phyloP scores from a whole-genome alignment of 2,113 vertebrate species.

The Amazona vittata region DNA sequence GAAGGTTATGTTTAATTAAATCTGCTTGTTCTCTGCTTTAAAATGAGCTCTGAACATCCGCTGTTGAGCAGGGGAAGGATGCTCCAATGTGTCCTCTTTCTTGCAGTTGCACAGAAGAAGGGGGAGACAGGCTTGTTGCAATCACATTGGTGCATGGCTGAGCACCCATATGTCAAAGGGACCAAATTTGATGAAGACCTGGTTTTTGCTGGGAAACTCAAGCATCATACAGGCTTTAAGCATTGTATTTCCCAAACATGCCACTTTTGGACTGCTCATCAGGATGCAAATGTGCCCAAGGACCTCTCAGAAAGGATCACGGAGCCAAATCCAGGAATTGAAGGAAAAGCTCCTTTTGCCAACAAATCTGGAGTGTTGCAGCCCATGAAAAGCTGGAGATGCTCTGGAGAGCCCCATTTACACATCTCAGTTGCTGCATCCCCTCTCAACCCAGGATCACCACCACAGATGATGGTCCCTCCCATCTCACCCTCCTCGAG shows the following conservation, averaged over 20 bases:
- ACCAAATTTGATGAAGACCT: fast-evolving
- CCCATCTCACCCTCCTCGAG: neutral
- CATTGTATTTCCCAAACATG: fast-evolving
- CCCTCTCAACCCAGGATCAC: neutral
- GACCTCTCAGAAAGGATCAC: fast-evolving
- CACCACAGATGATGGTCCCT: fast-evolving
- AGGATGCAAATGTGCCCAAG: fast-evolving
- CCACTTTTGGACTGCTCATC: fast-evolving
- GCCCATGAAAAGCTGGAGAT: neutral
- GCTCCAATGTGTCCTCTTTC: neutral
- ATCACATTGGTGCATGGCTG: fast-evolving
- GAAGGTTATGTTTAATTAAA: constrained; percentile 74
- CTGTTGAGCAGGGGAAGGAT: neutral
- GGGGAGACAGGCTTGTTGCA: neutral
- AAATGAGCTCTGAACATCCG: neutral
- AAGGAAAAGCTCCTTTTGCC: neutral
- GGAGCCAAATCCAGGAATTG: neutral
- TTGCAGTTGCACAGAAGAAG: fast-evolving
- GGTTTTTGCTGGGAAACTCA: neutral
- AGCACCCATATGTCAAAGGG: neutral
- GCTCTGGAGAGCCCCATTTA: neutral
- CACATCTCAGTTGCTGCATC: fast-evolving
- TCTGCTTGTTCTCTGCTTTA: constrained; percentile 18
- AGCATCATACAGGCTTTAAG: fast-evolving
- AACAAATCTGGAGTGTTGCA: neutral